phyloP scores from a whole-genome alignment of 2,888 invertebrate species.

The Pheosia tremula region DNA sequence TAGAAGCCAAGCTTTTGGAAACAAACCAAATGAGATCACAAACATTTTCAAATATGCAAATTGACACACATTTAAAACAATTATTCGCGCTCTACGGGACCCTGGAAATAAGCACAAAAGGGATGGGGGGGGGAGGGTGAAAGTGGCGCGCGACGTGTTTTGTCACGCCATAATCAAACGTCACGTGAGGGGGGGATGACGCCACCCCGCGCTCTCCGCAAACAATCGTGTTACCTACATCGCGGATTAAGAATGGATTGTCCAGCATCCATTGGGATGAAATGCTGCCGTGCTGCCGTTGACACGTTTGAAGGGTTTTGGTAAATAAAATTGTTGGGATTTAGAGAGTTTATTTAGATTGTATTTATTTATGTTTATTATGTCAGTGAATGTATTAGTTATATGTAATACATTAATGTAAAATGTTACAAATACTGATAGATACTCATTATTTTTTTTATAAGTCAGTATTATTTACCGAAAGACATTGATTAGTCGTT shows the following conservation, averaged over 20 bases:
- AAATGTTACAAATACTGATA: too few species aligned
- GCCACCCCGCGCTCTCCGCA: constrained; percentile 36
- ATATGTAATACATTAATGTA: too few species aligned
- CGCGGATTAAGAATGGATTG: constrained; percentile 54
- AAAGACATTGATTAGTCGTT: too few species aligned
- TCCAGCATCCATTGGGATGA: constrained; percentile 33
- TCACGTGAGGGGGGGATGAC: constrained; percentile 44
- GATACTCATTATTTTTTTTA: too few species aligned
- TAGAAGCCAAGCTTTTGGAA: background rate
- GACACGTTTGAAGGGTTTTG: constrained; percentile 6
- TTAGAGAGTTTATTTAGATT: too few species aligned
- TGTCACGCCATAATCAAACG: constrained; percentile 60
- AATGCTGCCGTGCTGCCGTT: constrained; percentile 28
- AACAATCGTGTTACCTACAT: constrained; percentile 52
- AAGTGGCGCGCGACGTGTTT: constrained; percentile 60
- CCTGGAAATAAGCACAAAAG: constrained; percentile 34
- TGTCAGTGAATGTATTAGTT: too few species aligned
- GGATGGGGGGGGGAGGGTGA: constrained; percentile 39
- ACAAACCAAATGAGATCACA: background rate
- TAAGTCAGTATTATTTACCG: too few species aligned
- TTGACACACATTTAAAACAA: constrained; percentile 1
- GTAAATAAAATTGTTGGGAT: background rate
- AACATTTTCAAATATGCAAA: background rate
- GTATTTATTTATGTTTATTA: background rate
- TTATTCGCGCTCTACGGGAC: constrained; percentile 20